phyloP scores from a whole-genome alignment of 1,140 invertebrate species.

The Tigriopus japonicus region DNA sequence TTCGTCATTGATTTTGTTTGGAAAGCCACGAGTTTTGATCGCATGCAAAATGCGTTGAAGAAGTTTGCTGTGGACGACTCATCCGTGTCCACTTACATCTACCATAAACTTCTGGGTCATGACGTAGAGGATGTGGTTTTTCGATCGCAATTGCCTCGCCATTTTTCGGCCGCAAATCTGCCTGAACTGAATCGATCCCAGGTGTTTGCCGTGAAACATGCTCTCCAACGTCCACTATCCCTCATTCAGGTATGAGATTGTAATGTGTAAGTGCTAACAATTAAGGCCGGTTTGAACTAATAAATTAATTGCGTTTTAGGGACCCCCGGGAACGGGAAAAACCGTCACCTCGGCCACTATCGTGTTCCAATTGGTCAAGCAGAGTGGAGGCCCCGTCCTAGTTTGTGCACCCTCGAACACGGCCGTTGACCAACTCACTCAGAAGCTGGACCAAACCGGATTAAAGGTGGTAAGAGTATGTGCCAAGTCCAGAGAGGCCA shows the following conservation, averaged over 20 bases:
- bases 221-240: slow-evolving; percentile 83
- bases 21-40: slow-evolving; percentile 97
- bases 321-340: slow-evolving; percentile 81
- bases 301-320: too few species aligned
- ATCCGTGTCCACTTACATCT: slow-evolving; percentile 93
- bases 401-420: slow-evolving; percentile 99
- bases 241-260: slow-evolving; percentile 56
- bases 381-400: slow-evolving; percentile 69
- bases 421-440: slow-evolving; percentile 94
- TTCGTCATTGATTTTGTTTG: slow-evolving; percentile 99
- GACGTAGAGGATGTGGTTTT: slow-evolving; percentile 90
- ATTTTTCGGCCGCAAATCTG: slow-evolving; percentile 88
- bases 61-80: slow-evolving; percentile 92
- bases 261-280: slow-evolving; percentile 18
- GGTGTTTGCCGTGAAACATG: slow-evolving; percentile 98
- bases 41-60: slow-evolving; percentile 87
- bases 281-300: slow-evolving; percentile 19
- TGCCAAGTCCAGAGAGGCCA: slow-evolving; percentile 93
- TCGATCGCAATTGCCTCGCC: slow-evolving; percentile 72
- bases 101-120: slow-evolving; percentile 86
- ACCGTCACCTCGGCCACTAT: slow-evolving; percentile 98
- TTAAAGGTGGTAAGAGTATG: slow-evolving; percentile 88
- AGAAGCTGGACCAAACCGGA: slow-evolving; percentile 95
- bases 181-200: slow-evolving; percentile 93
- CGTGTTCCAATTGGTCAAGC: slow-evolving; percentile 92